phyloP scores from a whole-genome alignment of 2,113 vertebrate genomes.

The Axis porcinus region DNA sequence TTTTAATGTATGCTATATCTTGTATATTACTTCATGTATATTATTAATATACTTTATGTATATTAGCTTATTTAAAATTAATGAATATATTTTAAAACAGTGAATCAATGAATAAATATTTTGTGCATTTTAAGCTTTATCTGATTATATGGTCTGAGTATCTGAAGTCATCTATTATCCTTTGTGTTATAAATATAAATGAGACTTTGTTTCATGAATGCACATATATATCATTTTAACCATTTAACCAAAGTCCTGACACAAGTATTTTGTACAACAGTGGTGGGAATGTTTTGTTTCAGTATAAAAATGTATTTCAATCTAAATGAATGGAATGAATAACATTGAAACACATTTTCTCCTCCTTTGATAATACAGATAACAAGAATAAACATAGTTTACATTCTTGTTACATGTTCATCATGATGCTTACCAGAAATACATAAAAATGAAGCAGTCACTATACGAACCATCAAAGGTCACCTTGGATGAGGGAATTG shows the following conservation, averaged over 20 bases:
- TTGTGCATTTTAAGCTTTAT: not conserved
- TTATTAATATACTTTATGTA: not conserved
- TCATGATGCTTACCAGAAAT: not conserved
- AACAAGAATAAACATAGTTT: not conserved
- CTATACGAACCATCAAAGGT: not conserved
- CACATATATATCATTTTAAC: not conserved
- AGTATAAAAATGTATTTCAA: not conserved
- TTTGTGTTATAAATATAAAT: not conserved
- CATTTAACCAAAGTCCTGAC: not conserved
- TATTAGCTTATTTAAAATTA: not conserved
- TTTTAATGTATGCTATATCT: not conserved
- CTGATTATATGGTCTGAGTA: not conserved
- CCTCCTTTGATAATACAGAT: not conserved
- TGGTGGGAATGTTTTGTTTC: not conserved
- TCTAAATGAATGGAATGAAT: not conserved
- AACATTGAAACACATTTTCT: not conserved
- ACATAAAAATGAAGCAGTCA: not conserved
- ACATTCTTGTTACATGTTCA: not conserved
- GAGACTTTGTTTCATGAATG: not conserved
- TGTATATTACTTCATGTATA: not conserved
- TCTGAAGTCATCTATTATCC: not conserved
- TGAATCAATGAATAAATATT: not conserved
- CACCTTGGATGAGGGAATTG: not conserved
- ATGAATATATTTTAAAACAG: not conserved
- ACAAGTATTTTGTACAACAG: not conserved